These are phyloP conservation scores for Anguilla anguilla DNA, from an alignment of 2,797 vertebrate genomes.

Conservation along the genomic window DNA sequence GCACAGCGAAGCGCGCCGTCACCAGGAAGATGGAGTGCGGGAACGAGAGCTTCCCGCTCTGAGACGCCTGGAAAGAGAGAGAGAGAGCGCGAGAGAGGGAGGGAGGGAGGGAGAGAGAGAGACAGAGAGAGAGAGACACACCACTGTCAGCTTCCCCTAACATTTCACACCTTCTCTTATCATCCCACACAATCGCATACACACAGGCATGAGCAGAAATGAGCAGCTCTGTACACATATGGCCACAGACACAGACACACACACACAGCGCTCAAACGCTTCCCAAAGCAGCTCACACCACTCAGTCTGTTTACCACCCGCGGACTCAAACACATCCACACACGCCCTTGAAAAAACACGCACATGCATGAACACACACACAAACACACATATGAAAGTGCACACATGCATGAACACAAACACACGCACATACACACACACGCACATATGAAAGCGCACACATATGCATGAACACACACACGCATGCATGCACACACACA, in stretches of 20 bases:
- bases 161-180: neutral
- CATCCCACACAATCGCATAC: neutral
- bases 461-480: too few relatives aligned
- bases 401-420: too few relatives aligned
- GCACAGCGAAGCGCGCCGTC: constrained; percentile 89
- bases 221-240: neutral
- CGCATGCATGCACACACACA: too few relatives aligned
- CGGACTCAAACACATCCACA: neutral
- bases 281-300: neutral
- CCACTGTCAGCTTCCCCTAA: neutral
- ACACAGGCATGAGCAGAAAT: neutral
- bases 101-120: neutral
- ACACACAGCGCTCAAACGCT: too few relatives aligned
- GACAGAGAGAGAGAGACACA: neutral
- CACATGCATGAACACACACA: too few relatives aligned
- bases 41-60: constrained; percentile 90
- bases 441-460: too few relatives aligned
- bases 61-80: constrained; percentile 79
- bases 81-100: neutral
- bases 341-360: neutral
- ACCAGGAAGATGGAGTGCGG: constrained; percentile 91
- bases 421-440: too few relatives aligned
- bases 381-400: too few relatives aligned
- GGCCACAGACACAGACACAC: too few relatives aligned
- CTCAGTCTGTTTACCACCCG: too few relatives aligned